Conservation (phyloP, 2,113 vertebrate species). For the Caretta caretta region DNA sequence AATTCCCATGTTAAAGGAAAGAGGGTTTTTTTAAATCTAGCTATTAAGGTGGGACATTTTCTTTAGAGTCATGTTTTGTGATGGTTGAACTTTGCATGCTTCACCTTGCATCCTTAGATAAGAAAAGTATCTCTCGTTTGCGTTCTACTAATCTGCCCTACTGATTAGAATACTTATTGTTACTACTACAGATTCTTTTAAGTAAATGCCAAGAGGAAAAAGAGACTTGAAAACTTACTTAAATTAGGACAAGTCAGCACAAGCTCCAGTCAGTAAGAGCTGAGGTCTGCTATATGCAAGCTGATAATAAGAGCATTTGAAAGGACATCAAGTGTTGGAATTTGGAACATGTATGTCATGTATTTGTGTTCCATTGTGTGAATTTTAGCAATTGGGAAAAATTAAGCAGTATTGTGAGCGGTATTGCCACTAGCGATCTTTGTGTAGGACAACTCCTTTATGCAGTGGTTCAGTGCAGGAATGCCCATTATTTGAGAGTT, state of each 20-base stretch:
- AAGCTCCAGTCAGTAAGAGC: neutral
- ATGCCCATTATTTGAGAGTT: neutral
- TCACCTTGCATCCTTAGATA: neutral
- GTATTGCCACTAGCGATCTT: fast-evolving
- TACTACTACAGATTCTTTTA: neutral
- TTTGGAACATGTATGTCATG: neutral
- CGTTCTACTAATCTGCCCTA: neutral
- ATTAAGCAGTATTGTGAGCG: neutral
- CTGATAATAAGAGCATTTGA: constrained; percentile 6
- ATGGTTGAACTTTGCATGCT: neutral
- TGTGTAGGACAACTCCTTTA: neutral
- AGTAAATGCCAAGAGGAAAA: neutral
- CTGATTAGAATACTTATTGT: neutral
- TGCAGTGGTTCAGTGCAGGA: neutral
- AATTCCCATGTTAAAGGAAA: constrained; percentile 7
- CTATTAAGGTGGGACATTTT: neutral
- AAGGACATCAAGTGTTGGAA: neutral
- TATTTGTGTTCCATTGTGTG: neutral
- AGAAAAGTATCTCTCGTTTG: neutral
- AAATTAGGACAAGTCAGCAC: neutral
- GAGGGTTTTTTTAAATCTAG: neutral
- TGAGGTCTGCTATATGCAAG: neutral
- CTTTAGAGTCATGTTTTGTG: neutral
- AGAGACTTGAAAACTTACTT: neutral
- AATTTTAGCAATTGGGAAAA: neutral